These are phyloP conservation scores for Triplophysa bombifrons DNA, from an alignment of 2,797 vertebrate genomes.

Conservation along the genomic window DNA sequence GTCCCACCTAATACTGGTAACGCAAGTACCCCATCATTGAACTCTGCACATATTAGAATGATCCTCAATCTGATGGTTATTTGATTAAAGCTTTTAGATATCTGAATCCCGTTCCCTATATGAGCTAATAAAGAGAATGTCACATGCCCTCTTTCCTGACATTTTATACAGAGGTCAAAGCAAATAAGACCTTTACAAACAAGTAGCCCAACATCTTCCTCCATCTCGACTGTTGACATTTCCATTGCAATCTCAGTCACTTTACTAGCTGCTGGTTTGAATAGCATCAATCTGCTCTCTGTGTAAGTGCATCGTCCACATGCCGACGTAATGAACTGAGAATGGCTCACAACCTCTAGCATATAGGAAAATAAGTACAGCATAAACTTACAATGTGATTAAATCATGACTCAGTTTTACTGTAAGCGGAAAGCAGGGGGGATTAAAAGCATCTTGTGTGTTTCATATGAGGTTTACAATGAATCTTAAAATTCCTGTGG, in stretches of 20 bases:
- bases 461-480: conserved; percentile 18
- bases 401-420: conserved; percentile 30
- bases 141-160: conserved; percentile 33
- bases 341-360: conserved; percentile 18
- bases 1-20: conserved; percentile 4
- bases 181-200: conserved; percentile 40
- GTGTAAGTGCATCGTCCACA: not conserved
- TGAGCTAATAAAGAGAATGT: conserved; percentile 43
- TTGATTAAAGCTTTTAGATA: conserved; percentile 48
- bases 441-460: conserved; percentile 27
- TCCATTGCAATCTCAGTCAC: conserved; percentile 38
- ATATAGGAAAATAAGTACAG: conserved; percentile 24
- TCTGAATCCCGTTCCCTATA: conserved; percentile 36
- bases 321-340: conserved; percentile 2
- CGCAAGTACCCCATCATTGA: not conserved
- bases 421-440: conserved; percentile 18
- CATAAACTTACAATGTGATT: conserved; percentile 15
- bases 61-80: conserved; percentile 34
- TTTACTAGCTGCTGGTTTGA: conserved; percentile 14
- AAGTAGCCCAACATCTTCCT: conserved; percentile 9
- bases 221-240: conserved; percentile 31
- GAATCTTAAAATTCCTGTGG: conserved; percentile 22
- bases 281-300: conserved; percentile 29
- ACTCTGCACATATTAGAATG: conserved; percentile 28
- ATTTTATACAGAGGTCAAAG: conserved; percentile 47